These are phyloP conservation scores for Arizona elegans DNA, from an alignment of 2,113 vertebrate species.

Conservation along the genomic window DNA sequence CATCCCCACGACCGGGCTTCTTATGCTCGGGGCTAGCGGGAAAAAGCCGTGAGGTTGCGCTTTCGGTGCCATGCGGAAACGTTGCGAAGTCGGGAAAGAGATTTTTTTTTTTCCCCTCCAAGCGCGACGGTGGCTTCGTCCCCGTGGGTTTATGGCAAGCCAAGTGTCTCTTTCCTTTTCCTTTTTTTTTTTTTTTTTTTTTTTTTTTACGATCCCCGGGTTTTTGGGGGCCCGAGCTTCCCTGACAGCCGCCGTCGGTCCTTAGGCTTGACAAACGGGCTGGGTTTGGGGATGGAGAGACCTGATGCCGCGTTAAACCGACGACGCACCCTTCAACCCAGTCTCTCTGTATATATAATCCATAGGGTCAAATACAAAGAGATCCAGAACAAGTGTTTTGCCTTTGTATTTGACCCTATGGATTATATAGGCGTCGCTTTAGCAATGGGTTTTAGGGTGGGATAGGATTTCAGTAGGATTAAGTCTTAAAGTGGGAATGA, in stretches of 20 bases:
- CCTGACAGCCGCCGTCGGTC: not conserved
- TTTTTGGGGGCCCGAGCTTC: not conserved
- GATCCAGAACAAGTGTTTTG: too few species aligned
- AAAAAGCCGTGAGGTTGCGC: not conserved
- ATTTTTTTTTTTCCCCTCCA: not conserved
- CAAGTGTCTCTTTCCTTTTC: not conserved
- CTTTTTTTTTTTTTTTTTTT: rapidly evolving
- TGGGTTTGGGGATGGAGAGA: not conserved
- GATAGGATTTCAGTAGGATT: not conserved
- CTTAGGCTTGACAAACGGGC: not conserved
- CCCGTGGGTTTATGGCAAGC: not conserved
- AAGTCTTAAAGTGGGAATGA: not conserved
- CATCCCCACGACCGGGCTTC: not conserved
- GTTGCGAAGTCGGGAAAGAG: not conserved
- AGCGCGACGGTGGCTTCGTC: not conserved
- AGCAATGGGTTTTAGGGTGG: not conserved
- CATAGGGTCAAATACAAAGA: too few species aligned
- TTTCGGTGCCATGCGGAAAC: not conserved
- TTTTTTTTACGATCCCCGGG: not conserved
- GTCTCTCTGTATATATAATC: too few species aligned
- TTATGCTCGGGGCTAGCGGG: not conserved
- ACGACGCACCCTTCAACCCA: not conserved
- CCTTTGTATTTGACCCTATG: not conserved
- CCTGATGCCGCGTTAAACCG: not conserved
- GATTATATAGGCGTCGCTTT: not conserved